Base-by-base conservation (phyloP, 2,888 invertebrate genomes). In the Sepioteuthis lessoniana region DNA sequence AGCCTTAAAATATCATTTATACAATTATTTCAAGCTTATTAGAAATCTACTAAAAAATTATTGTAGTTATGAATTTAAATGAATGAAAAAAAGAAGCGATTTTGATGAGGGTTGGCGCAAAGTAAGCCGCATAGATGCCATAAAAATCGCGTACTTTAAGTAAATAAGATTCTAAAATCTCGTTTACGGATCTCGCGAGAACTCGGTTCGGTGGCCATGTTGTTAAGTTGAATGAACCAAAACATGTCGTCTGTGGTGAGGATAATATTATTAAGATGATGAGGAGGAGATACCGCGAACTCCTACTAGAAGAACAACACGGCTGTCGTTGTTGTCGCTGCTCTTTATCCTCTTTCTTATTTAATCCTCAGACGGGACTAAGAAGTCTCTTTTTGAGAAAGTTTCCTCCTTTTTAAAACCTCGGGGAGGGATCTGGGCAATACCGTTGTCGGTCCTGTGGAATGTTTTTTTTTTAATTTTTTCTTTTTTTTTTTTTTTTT, bases 171-270 rank as follows among this genome's bases (percentile, higher is more conserved):
- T 76, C n/a, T 76, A n/a, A 76, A 76, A 0, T 76, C 76, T 76
- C 76, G 76, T 76, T 76, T n/a, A n/a, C n/a, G 16, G 13, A 92
- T 92, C 92, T 92, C 92, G 92, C 93, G 93, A 93, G 93, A 93
- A 37, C 31, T 35, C 28, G 55, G 31, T 47, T 35, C 16, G 37
- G 31, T 38, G 37, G 93, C 93, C 93, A 93, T 93, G 93, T 93
- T 93, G 46, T 38, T 60, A 31, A 37, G 38, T 21, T 37, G 50
- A 38, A 38, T 37, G 35, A 60, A 93, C 93, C 93, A 93, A 93
- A 93, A 93, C 93, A 93, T 50, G 93, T 93, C 93, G 46, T 93
- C 47, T 92, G 92, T 47, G 46, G n/a, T 8, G 76, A n/a, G n/a
- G n/a, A 76, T n/a, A 76, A n/a, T 76, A n/a, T n/a, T 35, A 76